Base-by-base conservation (phyloP, 1,140 invertebrate species). In the Heliconius hewitsoni region DNA sequence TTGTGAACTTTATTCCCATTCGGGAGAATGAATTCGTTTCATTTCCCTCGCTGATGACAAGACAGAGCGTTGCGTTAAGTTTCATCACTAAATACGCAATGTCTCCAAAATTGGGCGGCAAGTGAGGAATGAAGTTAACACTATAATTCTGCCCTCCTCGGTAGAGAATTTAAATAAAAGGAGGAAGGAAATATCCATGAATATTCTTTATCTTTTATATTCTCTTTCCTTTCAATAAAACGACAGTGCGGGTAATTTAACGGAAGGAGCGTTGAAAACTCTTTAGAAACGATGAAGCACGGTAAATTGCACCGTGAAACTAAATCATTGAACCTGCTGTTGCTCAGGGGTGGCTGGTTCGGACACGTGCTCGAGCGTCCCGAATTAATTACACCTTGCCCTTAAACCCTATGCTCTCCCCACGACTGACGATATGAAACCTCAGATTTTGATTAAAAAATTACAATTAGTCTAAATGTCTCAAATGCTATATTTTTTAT, bases 331-430 rank as follows among this genome's bases (percentile, higher is more conserved):
- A 57, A 57, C 55, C 55, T 23, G 55, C n/a, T 57, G 55, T 11
- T 9, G 23, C 55, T 19, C 8, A 8, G 55, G 55, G 55, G 55
- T 23, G 55, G 3, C 55, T 8, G 3, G n/a, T 19, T 57, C 55
- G 55, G 55, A 57, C 55, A 57, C 55, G 55, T 57, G 55, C 55
- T 57, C n/a, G 55, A 23, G 55, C 55, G n/a, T 57, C 55, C 55
- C 55, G 55, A 57, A 57, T 57, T 57, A 57, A 57, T 57, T 57
- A 57, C 55, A 57, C n/a, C 55, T 23, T 57, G 55, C n/a, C 55
- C 55, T 57, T 23, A 19, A 6, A 23, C 55, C 55, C 55, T 57
- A n/a, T 9, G 19, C 19, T 57, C 55, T 52, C 55, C 55, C 55
- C 23, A 8, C 8, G 8, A 57, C 55, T 57, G 55, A 23, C 55